Evolutionary conservation across 2,797 vertebrate species (phyloP), one percentile per base, ranked within the genome.

Genomic region (Cryptoblepharus egeriae): DNA sequence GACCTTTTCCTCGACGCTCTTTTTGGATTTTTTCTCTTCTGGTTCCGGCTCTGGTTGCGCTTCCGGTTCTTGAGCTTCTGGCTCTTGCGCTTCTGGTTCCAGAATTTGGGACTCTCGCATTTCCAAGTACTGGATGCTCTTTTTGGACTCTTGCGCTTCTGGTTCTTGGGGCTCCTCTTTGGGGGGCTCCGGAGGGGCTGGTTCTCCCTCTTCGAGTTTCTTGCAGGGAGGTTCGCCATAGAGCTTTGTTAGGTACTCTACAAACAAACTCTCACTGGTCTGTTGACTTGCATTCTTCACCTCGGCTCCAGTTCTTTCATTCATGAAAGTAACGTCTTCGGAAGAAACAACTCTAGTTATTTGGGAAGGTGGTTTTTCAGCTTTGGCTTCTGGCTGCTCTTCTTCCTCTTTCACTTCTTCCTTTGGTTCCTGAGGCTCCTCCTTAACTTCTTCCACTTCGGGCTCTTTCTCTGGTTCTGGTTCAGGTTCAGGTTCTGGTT

Each of bases 181-280:
- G n/a, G n/a, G n/a, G n/a, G n/a, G n/a, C n/a, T n/a, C n/a, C n/a
- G n/a, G n/a, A n/a, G n/a, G n/a, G n/a, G n/a, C n/a, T n/a, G n/a
- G n/a, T n/a, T n/a, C n/a, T n/a, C n/a, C n/a, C n/a, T n/a, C n/a
- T n/a, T n/a, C n/a, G n/a, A n/a, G n/a, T n/a, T n/a, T n/a, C n/a
- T n/a, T n/a, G n/a, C n/a, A n/a, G 12, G 67, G 65, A n/a, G 65
- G 16, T 20, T 76, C 3, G 49, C 61, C 80, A 37, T 82, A 82
- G 49, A 82, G 24, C 70, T 82, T 49, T 76, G 32, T 52, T 6
- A 82, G 57, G 15, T 82, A 82, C 65, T 67, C 30, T 49, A 61
- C 37, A 26, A 82, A 77, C 57, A 82, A 61, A 24, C 65, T 82
- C 8, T 82, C 81, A 70, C 73, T 82, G 12, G 81, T 82, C 39